Evolutionary conservation across 2,888 invertebrate species (phyloP).

Genomic region (Cephonodes hylas): DNA sequence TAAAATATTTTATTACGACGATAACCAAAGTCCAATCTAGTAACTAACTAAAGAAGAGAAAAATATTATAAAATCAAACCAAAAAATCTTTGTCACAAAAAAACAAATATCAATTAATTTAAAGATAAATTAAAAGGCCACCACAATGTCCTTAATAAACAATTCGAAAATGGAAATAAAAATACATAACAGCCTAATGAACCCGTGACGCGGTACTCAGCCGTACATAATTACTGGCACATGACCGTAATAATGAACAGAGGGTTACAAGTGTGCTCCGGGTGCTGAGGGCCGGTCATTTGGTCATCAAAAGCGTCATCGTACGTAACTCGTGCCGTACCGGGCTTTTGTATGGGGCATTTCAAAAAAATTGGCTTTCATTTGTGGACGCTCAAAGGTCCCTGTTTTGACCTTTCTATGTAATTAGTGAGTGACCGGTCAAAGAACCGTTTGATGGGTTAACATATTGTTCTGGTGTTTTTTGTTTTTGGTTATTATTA

Average conservation of each 20-base stretch:
- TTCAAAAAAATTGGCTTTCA: conserved; percentile 34
- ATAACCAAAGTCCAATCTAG: too few species aligned
- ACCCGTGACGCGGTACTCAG: conserved; percentile 1
- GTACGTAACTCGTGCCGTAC: conserved; percentile 32
- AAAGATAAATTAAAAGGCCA: background rate
- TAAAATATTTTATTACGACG: too few species aligned
- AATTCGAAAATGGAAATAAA: background rate
- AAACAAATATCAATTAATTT: background rate
- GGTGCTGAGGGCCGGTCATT: conserved; percentile 45
- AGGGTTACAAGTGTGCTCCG: conserved; percentile 44
- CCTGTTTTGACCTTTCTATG: conserved; percentile 35
- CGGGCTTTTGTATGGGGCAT: conserved; percentile 37
- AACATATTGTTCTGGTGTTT: background rate
- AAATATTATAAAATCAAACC: too few species aligned
- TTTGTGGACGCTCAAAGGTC: conserved; percentile 33
- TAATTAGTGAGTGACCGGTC: conserved; percentile 3
- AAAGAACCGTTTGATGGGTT: conserved; percentile 1
- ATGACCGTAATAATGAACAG: conserved; percentile 40
- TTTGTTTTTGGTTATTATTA: background rate
- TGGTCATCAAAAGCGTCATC: conserved; percentile 51
- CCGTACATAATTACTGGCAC: conserved; percentile 13
- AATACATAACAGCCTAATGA: background rate
- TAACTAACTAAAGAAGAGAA: too few species aligned
- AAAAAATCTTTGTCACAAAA: too few species aligned
- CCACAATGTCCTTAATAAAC: background rate